phyloP scores from a whole-genome alignment of 1,140 invertebrate species.

The Drosophila triauraria region DNA sequence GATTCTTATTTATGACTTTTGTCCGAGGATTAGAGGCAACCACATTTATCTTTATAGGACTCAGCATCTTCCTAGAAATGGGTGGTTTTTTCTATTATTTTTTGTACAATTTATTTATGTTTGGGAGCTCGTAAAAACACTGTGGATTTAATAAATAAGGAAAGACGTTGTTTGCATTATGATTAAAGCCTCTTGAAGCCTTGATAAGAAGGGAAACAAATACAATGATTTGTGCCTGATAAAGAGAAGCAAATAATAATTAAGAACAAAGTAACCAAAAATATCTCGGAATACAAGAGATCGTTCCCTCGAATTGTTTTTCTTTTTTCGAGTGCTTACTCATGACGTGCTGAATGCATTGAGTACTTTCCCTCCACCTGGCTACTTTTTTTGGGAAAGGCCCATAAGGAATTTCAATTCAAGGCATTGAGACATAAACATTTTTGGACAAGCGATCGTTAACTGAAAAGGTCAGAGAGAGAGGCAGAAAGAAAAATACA shows the following conservation, averaged over 20 bases:
- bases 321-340: conserved; percentile 1
- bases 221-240: conserved; percentile 18
- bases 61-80: conserved; percentile 1
- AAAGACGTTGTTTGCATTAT: conserved; percentile 6
- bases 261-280: background rate
- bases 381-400: conserved; percentile 11
- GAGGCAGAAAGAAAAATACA: conserved; percentile 2
- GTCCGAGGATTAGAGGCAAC: conserved; percentile 4
- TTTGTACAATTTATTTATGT: conserved; percentile 8
- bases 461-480: conserved; percentile 2
- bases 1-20: conserved; percentile 15
- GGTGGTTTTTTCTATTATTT: background rate
- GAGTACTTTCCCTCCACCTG: conserved; percentile 5
- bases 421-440: conserved; percentile 18
- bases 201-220: conserved; percentile 18
- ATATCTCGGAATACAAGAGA: background rate
- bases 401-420: conserved; percentile 28
- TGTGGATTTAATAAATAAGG: background rate
- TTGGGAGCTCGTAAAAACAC: background rate
- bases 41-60: conserved; percentile 17
- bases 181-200: conserved; percentile 2
- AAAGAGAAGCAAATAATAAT: conserved; percentile 1
- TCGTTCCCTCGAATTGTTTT: background rate
- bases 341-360: conserved; percentile 23
- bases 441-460: conserved; percentile 18